Percentiles rank a stretch among this genome's conserved stretches.
Evolutionary conservation across 2,113 vertebrate genomes (phyloP).

Genomic region (Scophthalmus maximus): DNA sequence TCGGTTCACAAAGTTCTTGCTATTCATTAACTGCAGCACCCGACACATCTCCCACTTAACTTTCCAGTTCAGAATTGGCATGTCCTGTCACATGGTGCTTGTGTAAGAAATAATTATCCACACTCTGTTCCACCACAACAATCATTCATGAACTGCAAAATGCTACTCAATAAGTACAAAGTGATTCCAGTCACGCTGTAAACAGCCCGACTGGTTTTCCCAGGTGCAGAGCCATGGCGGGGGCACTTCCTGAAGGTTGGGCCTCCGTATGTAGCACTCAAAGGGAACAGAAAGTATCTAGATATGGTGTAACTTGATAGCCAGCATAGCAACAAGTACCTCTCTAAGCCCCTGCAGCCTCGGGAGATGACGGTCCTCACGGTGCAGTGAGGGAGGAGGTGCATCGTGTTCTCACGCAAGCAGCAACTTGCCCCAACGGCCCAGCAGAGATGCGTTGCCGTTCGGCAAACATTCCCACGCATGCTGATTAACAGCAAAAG

Average conservation of each 20-base stretch:
- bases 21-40: conserved; percentile 39
- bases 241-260: conserved; percentile 52
- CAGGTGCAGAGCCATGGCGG: conserved; percentile 47
- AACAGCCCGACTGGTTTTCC: conserved; percentile 62
- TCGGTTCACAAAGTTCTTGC: conserved; percentile 11
- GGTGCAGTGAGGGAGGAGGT: not conserved
- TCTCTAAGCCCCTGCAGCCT: conserved; percentile 23
- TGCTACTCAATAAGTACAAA: conserved; percentile 55
- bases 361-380: conserved; percentile 6
- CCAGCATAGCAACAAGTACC: conserved; percentile 4
- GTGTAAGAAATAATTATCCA: conserved; percentile 25
- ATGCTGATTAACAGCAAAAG: not conserved
- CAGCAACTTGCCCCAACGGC: conserved; percentile 16
- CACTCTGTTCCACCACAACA: conserved; percentile 24
- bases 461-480: conserved; percentile 14
- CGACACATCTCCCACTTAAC: conserved; percentile 26
- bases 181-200: conserved; percentile 33
- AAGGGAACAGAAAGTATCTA: conserved; percentile 34
- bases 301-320: conserved; percentile 29
- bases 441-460: conserved; percentile 1
- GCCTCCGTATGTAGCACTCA: conserved; percentile 18
- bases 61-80: conserved; percentile 24
- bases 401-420: conserved; percentile 14
- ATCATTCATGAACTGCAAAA: conserved; percentile 38
- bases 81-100: conserved; percentile 27